Evolutionary conservation across 2,113 vertebrate species (phyloP).

Genomic region (Felis chaus): DNA sequence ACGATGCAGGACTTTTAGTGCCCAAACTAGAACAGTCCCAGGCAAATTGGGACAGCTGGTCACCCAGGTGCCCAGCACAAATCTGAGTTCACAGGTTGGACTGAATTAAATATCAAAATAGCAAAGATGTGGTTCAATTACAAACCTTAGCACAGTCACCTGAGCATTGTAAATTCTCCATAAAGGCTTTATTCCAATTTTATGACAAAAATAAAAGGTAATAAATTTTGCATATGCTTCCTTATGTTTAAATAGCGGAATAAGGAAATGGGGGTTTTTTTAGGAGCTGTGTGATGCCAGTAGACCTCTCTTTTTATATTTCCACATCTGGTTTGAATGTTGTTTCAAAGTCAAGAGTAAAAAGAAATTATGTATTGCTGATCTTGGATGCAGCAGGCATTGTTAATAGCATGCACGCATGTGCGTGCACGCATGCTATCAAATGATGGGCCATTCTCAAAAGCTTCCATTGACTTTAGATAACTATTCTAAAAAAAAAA

Average conservation of each 20-base stretch:
- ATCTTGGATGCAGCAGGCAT: not conserved
- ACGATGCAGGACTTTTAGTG: not conserved
- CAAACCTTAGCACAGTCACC: not conserved
- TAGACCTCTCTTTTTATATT: not conserved
- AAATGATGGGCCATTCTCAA: slow-evolving; percentile 33
- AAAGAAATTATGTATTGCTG: not conserved
- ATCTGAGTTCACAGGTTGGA: not conserved
- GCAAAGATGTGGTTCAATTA: not conserved
- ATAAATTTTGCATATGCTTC: not conserved
- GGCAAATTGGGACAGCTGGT: not conserved
- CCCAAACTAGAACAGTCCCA: not conserved
- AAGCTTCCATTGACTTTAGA: slow-evolving; percentile 30
- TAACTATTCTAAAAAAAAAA: slow-evolving; percentile 7
- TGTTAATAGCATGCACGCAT: not conserved
- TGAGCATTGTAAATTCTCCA: not conserved
- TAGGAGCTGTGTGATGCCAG: not conserved
- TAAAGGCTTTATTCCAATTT: slow-evolving; percentile 3
- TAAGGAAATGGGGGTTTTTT: not conserved
- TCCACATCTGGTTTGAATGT: slow-evolving; percentile 38
- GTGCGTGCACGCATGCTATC: not conserved
- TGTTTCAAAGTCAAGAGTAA: slow-evolving; percentile 53
- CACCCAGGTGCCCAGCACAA: not conserved
- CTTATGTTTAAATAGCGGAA: not conserved
- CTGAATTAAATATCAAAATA: not conserved
- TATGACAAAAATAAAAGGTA: slow-evolving; percentile 11